Base-by-base conservation (phyloP, 2,797 vertebrate genomes). In the Agapornis canus region DNA sequence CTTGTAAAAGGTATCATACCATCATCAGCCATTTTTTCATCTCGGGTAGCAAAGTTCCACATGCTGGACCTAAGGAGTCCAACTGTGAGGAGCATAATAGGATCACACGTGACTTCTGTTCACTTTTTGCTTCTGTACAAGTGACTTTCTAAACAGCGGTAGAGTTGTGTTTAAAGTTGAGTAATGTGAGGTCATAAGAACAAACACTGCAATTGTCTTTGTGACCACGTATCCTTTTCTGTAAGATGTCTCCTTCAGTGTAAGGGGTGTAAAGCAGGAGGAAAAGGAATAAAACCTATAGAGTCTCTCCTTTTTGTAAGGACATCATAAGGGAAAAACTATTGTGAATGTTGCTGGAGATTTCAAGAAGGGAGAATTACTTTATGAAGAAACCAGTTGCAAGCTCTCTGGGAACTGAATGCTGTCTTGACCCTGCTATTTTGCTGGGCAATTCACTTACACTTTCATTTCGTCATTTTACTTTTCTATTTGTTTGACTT, bases 1-100 rank as follows among this genome's bases (percentile, higher is more conserved):
- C 17, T 54, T 0, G 0, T 71, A 16, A 26, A 45, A 40, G 15
- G 5, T 18, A 23, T 17, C 49, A 10, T 66, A 2, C 48, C 43
- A 40, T 59, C 7, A 0, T 54, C 65, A 75, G 59, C 23, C 14
- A 1, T 13, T 60, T 71, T 48, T 42, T 9, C 19, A 29, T 25
- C 57, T 68, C 42, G 5, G n/a, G 45, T 48, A 66, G 63, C 69
- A 21, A 39, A 43, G 37, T 35, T 52, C 43, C 72, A 9, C 16
- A 29, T 57, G 8, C 39, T 63, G 68, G 48, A 27, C 13, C 10
- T 56, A 54, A 63, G 49, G 39, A 77, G 43, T 37, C 27, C 63
- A 35, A 9, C 35, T 81, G 54, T 68, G 65, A 73, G 71, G 37
- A 47, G 82, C 43, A 22, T 47, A 52, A 59, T 9, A 32, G 56